phyloP scores from a whole-genome alignment of 2,113 vertebrate genomes.

The Mastomys coucha region DNA sequence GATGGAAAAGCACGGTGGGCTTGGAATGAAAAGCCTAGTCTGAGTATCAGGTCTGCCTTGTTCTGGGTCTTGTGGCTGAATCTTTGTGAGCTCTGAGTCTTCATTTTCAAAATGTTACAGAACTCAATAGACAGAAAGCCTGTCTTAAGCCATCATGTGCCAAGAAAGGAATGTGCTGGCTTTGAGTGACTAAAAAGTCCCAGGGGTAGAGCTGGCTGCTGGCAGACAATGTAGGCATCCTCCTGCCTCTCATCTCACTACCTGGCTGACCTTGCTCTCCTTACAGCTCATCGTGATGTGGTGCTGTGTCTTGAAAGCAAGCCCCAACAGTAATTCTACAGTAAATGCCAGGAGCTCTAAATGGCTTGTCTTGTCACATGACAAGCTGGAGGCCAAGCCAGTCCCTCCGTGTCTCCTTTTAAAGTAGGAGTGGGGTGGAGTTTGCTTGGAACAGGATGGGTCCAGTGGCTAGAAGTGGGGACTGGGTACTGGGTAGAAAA shows the following conservation, averaged over 20 bases:
- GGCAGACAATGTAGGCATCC: neutral
- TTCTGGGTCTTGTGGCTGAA: neutral
- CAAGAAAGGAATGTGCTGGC: neutral
- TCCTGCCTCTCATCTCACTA: neutral
- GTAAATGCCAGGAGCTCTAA: accelerated
- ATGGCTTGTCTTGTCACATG: neutral
- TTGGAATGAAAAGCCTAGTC: neutral
- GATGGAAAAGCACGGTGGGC: neutral
- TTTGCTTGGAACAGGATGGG: neutral
- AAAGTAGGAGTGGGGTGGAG: neutral
- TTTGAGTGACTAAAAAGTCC: neutral
- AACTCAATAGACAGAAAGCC: neutral
- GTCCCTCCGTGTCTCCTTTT: neutral
- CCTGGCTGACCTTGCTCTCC: neutral
- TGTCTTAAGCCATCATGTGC: neutral
- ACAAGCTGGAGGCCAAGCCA: neutral
- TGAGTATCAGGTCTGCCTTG: neutral
- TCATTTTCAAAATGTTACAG: neutral
- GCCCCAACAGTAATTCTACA: neutral
- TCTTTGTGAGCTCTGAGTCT: neutral
- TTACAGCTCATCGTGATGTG: accelerated
- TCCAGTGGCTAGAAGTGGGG: neutral
- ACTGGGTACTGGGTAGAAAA: neutral
- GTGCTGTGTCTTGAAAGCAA: no score
- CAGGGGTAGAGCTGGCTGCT: neutral